These are phyloP conservation scores for Sminthopsis crassicaudata DNA, from an alignment of 2,113 vertebrate genomes.

Conservation along the genomic window DNA sequence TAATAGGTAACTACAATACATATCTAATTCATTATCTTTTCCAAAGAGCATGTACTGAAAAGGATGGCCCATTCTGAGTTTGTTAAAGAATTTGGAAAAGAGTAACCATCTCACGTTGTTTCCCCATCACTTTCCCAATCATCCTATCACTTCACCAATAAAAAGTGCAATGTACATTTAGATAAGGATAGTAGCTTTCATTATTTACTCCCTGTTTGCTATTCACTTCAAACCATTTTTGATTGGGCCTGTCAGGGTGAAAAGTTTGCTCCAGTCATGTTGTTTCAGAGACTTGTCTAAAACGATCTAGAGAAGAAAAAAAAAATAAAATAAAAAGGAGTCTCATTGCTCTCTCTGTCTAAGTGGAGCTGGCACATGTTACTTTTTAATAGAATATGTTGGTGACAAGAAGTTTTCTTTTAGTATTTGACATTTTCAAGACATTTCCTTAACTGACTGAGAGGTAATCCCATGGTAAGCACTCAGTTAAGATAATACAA, in stretches of 20 bases:
- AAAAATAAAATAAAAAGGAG: conserved; percentile 45
- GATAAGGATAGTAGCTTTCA: conserved; percentile 2
- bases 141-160: neutral
- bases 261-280: conserved; percentile 2
- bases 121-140: neutral
- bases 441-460: conserved; percentile 46
- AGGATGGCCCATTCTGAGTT: neutral
- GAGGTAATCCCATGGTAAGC: neutral
- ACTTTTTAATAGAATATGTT: conserved; percentile 46
- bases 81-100: neutral
- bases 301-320: conserved; percentile 21
- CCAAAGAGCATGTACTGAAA: neutral
- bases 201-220: conserved; percentile 14
- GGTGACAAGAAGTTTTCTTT: conserved; percentile 33
- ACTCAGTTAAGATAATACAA: conserved; percentile 41
- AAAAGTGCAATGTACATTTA: conserved; percentile 28
- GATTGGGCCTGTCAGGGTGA: neutral
- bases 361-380: neutral
- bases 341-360: neutral
- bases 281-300: conserved; percentile 28
- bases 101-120: neutral
- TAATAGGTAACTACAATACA: neutral
- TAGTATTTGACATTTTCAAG: conserved; percentile 40
- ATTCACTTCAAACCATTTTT: conserved; percentile 18
- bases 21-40: conserved; percentile 13